These are phyloP conservation scores for Diprion similis DNA, from an alignment of 1,140 invertebrate genomes.

Conservation along the genomic window DNA sequence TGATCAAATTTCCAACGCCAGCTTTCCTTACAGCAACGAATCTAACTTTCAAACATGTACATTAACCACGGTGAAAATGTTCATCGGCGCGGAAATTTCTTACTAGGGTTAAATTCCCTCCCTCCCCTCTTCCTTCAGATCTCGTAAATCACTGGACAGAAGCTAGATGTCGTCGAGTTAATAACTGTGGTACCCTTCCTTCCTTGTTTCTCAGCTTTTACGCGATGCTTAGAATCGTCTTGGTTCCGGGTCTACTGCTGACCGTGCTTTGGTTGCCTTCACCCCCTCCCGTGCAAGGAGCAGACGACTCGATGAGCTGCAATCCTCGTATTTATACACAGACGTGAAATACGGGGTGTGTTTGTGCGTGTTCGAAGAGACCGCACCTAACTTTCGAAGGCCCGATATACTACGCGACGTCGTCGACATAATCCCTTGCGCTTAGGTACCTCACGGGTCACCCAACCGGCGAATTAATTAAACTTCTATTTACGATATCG, in stretches of 20 bases:
- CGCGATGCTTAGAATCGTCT: not conserved
- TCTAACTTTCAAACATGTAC: no score
- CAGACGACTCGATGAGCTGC: not conserved
- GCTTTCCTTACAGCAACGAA: no score
- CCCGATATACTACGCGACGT: slow-evolving; percentile 47
- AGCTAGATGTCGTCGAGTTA: slow-evolving; percentile 1
- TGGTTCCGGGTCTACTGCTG: slow-evolving; percentile 34
- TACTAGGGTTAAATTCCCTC: no score
- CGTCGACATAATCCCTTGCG: slow-evolving; percentile 43
- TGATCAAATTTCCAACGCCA: no score
- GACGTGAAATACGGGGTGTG: no score
- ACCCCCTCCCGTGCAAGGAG: not conserved
- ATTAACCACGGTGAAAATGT: no score
- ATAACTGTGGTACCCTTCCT: not conserved
- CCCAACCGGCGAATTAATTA: slow-evolving; percentile 60
- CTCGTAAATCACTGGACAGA: not conserved
- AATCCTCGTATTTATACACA: not conserved
- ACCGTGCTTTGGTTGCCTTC: slow-evolving; percentile 20
- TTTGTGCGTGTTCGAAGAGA: slow-evolving; percentile 30
- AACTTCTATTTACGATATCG: slow-evolving; percentile 60
- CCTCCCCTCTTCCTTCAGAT: not conserved
- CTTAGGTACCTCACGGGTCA: slow-evolving; percentile 39
- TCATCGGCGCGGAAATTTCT: no score
- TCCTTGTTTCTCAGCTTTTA: not conserved
- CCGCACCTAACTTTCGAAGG: not conserved